Evolutionary conservation across 2,888 invertebrate genomes (phyloP).

Genomic region (Yponomeuta evonymella): DNA sequence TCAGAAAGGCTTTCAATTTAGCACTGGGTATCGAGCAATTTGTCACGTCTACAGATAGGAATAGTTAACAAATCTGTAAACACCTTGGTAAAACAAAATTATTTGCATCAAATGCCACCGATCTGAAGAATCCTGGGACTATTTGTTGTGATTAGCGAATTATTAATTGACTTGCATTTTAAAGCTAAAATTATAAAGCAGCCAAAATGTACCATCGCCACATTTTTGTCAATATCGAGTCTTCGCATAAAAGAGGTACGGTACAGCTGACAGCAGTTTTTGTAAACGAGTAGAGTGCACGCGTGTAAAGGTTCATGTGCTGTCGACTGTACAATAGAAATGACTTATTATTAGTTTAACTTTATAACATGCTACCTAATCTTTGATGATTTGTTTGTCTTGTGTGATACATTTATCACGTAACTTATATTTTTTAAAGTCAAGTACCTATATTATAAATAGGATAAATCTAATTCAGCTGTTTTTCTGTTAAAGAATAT

Average conservation of each 20-base stretch:
- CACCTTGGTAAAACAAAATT: neutral
- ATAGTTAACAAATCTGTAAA: no score
- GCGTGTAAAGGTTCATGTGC: no score
- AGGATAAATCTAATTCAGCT: no score
- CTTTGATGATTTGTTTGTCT: neutral
- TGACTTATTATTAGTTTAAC: neutral
- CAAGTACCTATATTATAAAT: no score
- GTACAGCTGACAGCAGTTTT: neutral
- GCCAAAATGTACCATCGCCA: no score
- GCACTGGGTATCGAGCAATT: no score
- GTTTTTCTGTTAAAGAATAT: no score
- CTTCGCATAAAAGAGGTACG: neutral
- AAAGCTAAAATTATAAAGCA: neutral
- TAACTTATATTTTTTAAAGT: no score
- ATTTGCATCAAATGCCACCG: neutral
- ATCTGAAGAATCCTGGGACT: neutral
- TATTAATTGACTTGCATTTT: neutral
- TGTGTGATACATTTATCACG: no score
- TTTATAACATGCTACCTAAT: neutral
- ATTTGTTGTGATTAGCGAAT: neutral
- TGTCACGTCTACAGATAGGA: no score
- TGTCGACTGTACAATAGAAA: neutral
- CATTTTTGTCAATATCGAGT: neutral
- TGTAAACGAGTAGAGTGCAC: no score
- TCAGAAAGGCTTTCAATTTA: no score